Base-by-base conservation (phyloP, 2,797 vertebrate species). In the Gallinago solitaria region DNA sequence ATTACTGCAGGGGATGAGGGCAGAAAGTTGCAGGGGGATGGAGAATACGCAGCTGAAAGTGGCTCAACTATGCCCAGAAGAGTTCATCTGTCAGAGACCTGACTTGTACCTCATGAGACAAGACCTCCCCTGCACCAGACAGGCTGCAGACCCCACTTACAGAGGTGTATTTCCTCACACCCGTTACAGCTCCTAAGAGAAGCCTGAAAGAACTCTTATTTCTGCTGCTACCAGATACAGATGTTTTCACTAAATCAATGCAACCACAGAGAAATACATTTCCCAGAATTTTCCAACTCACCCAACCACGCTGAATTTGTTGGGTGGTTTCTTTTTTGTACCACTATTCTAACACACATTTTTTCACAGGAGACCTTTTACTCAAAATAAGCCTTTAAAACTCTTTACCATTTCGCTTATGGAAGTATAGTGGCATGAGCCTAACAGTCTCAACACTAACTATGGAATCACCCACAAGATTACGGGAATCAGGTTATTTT, bases 161-260 rank as follows among this genome's bases (percentile, higher is more conserved):
- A 20, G 6, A 37, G 1, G 0, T 12, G 1, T 4, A 51, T 43
- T 73, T 87, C 75, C 54, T 67, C 81, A 82, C 51, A 73, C 2
- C 17, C 71, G 12, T 77, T 87, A 76, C 74, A 89, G 32, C 64
- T 60, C 82, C 60, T 57, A 70, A 89, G 41, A 92, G 39, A 87
- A 95, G 25, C 32, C n/a, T 2, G 1, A 74, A 74, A 89, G 48
- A 80, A 82, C 74, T 27, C 59, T 63, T 33, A 56, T 9, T 92
- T 83, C 68, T 91, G 43, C 71, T 69, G 23, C 70, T 77, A 68
- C 39, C 39, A 83, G 35, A 85, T 57, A 70, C 93, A 95, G 76
- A 81, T 81, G 65, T 89, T 95, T 94, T 79, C 77, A 75, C 37
- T 86, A 93, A 88, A 90, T 47, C 74, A 93, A 7, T 18, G 33